These are phyloP conservation scores for rabbit (Oryctolagus cuniculus) DNA, from an alignment of 2,113 vertebrate genomes.

Conservation along the genomic window DNA sequence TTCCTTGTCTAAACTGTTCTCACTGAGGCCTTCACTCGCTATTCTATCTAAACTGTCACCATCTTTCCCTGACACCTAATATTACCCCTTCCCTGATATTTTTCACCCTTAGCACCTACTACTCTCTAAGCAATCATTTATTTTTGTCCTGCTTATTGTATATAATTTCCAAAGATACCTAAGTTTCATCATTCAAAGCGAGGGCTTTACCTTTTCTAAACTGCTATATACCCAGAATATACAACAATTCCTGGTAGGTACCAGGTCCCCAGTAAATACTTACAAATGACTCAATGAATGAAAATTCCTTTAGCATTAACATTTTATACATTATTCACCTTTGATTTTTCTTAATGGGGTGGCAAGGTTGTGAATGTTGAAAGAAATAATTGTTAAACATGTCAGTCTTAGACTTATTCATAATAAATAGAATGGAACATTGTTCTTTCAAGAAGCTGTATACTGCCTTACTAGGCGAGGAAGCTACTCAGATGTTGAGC, in stretches of 20 bases:
- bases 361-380: neutral
- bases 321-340: neutral
- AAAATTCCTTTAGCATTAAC: neutral
- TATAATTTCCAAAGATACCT: neutral
- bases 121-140: constrained; percentile 11
- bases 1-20: neutral
- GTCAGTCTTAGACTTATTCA: neutral
- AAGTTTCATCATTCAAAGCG: neutral
- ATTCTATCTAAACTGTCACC: neutral
- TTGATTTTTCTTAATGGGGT: constrained; percentile 40
- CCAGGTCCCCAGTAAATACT: neutral
- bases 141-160: neutral
- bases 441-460: neutral
- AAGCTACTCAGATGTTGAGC: neutral
- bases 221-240: neutral
- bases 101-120: neutral
- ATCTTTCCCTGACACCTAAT: neutral
- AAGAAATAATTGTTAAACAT: constrained; percentile 24
- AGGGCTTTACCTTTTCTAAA: neutral
- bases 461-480: neutral
- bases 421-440: neutral
- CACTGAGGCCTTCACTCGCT: neutral
- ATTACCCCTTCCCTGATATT: neutral
- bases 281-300: neutral
- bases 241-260: neutral